Percentiles rank a stretch among this genome's conserved stretches.
Conservation (phyloP, 2,888 invertebrate species). For the Dolichopus griseipennis region DNA sequence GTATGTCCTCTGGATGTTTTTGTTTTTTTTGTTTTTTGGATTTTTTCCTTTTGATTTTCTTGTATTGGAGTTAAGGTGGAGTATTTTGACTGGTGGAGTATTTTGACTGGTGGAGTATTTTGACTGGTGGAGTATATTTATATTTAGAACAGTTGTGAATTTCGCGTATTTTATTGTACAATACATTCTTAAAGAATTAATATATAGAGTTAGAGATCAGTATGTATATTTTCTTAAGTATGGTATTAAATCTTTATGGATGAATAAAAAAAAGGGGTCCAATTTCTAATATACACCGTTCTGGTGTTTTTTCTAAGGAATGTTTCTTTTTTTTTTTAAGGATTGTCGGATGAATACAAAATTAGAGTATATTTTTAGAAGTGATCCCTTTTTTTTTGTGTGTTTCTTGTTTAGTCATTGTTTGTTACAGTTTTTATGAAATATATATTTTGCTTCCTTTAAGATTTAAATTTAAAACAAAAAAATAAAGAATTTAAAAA, state of each 20-base stretch:
- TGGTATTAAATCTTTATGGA: not conserved
- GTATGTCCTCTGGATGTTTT: not conserved
- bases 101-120: too few species aligned
- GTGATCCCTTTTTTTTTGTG: not conserved
- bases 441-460: not conserved
- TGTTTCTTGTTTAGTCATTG: not conserved
- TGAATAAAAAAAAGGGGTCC: not conserved
- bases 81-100: too few species aligned
- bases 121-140: too few species aligned
- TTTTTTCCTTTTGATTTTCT: too few species aligned
- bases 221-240: not conserved
- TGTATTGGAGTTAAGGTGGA: too few species aligned
- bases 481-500: not conserved
- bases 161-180: not conserved
- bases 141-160: too few species aligned
- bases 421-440: not conserved
- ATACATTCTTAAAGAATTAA: too few species aligned
- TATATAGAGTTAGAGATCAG: not conserved
- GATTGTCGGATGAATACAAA: not conserved
- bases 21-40: not conserved
- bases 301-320: not conserved
- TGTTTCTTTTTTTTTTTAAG: too few species aligned
- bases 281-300: not conserved
- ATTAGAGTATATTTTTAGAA: conserved; percentile 4
- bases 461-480: not conserved